Percentiles rank a stretch among this genome's conserved stretches.
These are phyloP conservation scores for Parnassius glacialis DNA, from an alignment of 2,888 invertebrate species.

Conservation along the genomic window DNA sequence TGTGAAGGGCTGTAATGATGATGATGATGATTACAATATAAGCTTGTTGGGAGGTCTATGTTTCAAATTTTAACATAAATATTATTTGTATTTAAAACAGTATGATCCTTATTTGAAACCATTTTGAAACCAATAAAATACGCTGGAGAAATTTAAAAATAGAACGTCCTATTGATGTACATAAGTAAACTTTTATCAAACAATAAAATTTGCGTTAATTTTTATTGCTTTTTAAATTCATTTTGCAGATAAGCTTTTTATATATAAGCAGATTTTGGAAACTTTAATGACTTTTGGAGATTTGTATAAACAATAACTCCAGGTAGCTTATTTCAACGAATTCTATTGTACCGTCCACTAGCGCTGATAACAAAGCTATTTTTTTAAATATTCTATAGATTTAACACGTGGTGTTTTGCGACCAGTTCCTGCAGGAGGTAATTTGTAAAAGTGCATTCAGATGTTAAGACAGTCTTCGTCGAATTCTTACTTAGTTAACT, in stretches of 20 bases:
- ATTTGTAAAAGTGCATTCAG: slow-evolving; percentile 13
- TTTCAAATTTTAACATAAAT: too few relatives aligned
- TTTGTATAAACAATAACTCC: slow-evolving; percentile 19
- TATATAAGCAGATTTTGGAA: slow-evolving; percentile 1
- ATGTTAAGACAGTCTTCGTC: slow-evolving; percentile 5
- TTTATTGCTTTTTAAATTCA: slow-evolving; percentile 4
- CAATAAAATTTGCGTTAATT: not conserved
- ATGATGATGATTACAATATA: too few relatives aligned
- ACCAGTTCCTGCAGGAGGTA: slow-evolving; percentile 10
- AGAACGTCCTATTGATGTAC: too few relatives aligned
- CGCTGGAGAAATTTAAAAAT: too few relatives aligned
- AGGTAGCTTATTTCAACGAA: slow-evolving; percentile 21
- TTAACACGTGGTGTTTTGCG: slow-evolving; percentile 5
- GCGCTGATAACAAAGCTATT: slow-evolving; percentile 15
- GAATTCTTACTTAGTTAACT: slow-evolving; percentile 9
- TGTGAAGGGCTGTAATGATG: too few relatives aligned
- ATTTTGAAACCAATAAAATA: too few relatives aligned
- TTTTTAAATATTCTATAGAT: slow-evolving; percentile 3
- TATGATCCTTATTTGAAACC: too few relatives aligned
- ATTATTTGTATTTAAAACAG: too few relatives aligned
- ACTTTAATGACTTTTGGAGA: slow-evolving; percentile 17
- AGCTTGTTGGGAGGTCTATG: too few relatives aligned
- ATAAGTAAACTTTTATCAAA: too few relatives aligned
- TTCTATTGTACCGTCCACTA: slow-evolving; percentile 12
- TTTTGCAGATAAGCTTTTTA: slow-evolving; percentile 12